These are phyloP conservation scores for Trididemnum nubilum DNA, from an alignment of 23 tunicate species.

Conservation along the genomic window DNA sequence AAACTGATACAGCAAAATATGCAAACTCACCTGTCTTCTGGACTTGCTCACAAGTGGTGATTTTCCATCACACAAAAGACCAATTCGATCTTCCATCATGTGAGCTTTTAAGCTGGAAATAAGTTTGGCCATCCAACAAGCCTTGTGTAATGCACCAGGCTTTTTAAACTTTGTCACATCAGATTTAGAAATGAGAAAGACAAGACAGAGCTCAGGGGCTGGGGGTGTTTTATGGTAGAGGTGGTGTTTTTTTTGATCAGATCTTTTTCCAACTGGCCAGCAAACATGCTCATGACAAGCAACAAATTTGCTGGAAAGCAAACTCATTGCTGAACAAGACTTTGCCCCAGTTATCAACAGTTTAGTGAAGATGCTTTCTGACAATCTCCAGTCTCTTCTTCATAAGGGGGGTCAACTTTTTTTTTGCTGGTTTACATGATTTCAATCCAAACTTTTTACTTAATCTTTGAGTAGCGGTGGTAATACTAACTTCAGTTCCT, in stretches of 20 bases:
- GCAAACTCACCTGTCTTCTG: too few species aligned
- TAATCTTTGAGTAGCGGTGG: conserved; percentile 9
- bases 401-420: conserved; percentile 24
- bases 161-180: too few species aligned
- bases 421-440: conserved; percentile 33
- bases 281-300: conserved; percentile 23
- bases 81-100: too few species aligned
- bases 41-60: too few species aligned
- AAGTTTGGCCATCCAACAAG: too few species aligned
- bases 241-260: conserved; percentile 20
- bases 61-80: too few species aligned
- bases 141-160: too few species aligned
- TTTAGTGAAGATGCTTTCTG: conserved; percentile 15
- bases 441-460: conserved; percentile 34
- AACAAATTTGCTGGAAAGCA: conserved; percentile 39
- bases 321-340: conserved; percentile 23
- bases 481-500: conserved; percentile 19
- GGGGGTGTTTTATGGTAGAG: conserved; percentile 32
- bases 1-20: too few species aligned
- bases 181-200: too few species aligned
- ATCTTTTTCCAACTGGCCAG: conserved; percentile 1
- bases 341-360: conserved; percentile 30
- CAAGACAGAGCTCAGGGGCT: too few species aligned
- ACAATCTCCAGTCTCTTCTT: conserved; percentile 28
- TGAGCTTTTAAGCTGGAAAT: too few species aligned